phyloP scores from a whole-genome alignment of 53 echinoderm and acorn worm species.

The Actinopyga echinites region DNA sequence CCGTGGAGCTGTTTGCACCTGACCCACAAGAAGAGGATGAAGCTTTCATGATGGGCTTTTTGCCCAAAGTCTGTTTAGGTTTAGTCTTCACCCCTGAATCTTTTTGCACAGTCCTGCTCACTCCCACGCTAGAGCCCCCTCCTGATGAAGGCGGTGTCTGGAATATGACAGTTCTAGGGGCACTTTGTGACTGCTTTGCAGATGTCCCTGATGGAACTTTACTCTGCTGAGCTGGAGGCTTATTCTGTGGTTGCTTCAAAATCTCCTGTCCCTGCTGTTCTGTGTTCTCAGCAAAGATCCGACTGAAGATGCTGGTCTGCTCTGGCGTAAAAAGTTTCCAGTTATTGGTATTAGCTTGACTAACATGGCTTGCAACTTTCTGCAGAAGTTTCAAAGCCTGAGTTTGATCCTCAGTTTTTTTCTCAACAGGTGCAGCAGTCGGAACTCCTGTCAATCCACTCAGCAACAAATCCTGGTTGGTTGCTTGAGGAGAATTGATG shows the following conservation, averaged over 20 bases:
- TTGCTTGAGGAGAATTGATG: neutral
- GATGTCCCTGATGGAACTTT: neutral
- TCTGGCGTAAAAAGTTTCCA: constrained; percentile 13
- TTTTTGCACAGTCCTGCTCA: neutral
- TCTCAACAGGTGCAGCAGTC: neutral
- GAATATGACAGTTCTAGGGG: neutral
- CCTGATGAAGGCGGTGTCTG: neutral
- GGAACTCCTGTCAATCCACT: neutral
- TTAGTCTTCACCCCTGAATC: neutral
- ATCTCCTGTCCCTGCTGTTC: neutral
- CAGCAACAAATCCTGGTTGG: constrained; percentile 39
- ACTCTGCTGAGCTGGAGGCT: neutral
- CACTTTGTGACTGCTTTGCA: neutral
- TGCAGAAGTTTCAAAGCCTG: constrained; percentile 81
- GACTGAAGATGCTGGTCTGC: constrained; percentile 17
- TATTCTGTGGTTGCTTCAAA: neutral
- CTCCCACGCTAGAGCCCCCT: neutral
- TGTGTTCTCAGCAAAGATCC: constrained; percentile 3
- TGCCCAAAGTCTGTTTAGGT: constrained; percentile 12
- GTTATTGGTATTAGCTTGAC: neutral
- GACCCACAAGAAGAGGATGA: neutral
- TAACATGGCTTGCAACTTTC: constrained; percentile 78
- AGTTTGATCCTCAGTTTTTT: constrained; percentile 40
- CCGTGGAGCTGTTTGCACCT: constrained; percentile 6
- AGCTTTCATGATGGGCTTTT: constrained; percentile 26